Conservation (phyloP, 92 coral and sea anemone species). For the Parazoanthus atlanticus region DNA sequence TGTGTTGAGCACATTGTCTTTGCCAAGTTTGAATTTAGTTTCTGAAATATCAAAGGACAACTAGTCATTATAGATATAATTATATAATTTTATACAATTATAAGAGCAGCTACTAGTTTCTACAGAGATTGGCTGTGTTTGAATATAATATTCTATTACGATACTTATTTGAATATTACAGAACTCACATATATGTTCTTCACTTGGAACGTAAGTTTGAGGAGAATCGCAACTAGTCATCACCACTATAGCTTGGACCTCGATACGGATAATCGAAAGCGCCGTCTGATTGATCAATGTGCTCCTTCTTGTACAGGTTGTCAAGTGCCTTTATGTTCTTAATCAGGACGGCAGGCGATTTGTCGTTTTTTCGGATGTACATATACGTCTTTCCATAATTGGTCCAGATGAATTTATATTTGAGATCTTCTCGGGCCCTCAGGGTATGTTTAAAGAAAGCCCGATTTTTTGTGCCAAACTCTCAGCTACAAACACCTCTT, state of each 20-base stretch:
- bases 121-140: neutral
- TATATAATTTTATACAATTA: too few species aligned
- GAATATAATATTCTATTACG: neutral
- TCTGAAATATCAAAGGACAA: too few species aligned
- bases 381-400: neutral
- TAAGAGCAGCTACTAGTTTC: neutral
- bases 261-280: neutral
- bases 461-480: neutral
- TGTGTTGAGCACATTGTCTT: too few species aligned
- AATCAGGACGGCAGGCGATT: neutral
- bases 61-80: neutral
- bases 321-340: neutral
- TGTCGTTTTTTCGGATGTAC: neutral
- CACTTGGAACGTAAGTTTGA: neutral
- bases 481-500: neutral
- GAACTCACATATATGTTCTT: neutral
- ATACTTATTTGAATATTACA: neutral
- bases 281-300: neutral
- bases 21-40: too few species aligned
- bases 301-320: neutral
- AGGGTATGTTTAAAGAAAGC: neutral
- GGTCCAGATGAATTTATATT: neutral
- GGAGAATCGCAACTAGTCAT: neutral
- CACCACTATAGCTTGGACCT: neutral
- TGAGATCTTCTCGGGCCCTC: neutral